phyloP scores from a whole-genome alignment of 1,140 invertebrate species.

The Pseudobourletiella spinata region DNA sequence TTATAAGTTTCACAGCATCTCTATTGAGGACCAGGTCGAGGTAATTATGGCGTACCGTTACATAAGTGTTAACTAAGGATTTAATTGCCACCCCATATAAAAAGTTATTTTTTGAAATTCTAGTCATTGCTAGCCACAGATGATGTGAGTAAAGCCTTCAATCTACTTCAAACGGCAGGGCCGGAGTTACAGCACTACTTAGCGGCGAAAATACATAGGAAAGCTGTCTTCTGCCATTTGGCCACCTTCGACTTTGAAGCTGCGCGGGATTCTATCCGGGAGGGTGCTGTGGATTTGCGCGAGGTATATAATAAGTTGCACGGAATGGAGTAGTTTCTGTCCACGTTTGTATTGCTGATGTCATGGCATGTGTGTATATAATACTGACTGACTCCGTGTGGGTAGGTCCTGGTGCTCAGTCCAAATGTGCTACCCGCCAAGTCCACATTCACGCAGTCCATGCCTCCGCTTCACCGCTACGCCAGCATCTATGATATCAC shows the following conservation, averaged over 20 bases:
- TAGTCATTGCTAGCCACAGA: conserved; percentile 22
- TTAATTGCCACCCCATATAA: no score
- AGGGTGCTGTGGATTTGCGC: conserved; percentile 25
- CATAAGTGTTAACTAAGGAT: no score
- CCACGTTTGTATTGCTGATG: not conserved
- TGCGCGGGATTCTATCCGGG: conserved; percentile 18
- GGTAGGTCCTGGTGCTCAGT: not conserved
- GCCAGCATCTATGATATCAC: not conserved
- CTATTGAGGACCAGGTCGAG: conserved; percentile 33
- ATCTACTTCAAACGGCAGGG: conserved; percentile 23
- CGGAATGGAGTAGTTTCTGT: conserved; percentile 2
- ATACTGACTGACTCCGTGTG: no score
- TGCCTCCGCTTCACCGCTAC: not conserved
- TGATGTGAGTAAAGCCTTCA: conserved; percentile 27
- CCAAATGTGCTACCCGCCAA: not conserved
- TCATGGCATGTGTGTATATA: not conserved
- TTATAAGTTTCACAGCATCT: conserved; percentile 26
- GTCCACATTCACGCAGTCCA: not conserved
- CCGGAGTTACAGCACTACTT: conserved; percentile 11
- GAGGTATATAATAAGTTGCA: conserved; percentile 17
- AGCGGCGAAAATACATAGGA: conserved; percentile 20
- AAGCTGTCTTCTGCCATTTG: conserved; percentile 27
- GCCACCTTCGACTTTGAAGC: conserved; percentile 16
- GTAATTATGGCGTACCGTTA: no score
- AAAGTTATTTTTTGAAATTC: not conserved